Base-by-base conservation (phyloP, 2,113 vertebrate genomes). In the Dipodomys spectabilis region DNA sequence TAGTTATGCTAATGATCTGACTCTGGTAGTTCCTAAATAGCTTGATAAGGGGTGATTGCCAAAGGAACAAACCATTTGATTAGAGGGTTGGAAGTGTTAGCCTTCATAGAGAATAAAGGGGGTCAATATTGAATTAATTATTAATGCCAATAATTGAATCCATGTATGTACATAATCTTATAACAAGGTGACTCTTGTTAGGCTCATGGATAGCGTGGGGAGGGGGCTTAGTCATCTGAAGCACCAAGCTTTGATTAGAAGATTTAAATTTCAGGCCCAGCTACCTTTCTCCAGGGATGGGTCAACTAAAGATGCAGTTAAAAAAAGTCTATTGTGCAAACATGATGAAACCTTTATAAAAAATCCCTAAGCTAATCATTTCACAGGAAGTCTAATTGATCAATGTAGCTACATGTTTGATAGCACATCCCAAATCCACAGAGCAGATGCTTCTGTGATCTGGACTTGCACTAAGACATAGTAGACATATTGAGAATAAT, bases 251-350 rank as follows among this genome's bases (percentile, higher is more conserved):
- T 39, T 71, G 4, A 16, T 53, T 18, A 60, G n/a, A 78, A 72
- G 5, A 9, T 72, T 32, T 23, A 9, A 49, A 32, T 11, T 64
- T 78, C 35, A 30, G 15, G 6, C 19, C 9, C 1, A 62, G 68
- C 0, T 7, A 1, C 0, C 1, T 62, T 71, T 23, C 53, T 2
- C 0, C 11, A 4, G 8, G 2, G 10, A 65, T 49, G 11, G 5
- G 1, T 16, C 1, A 68, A 25, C 12, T 83, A 27, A 9, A 81
- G 39, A 35, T 28, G 39, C 8, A 82, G 20, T 32, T 67, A 27
- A 67, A 49, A 49, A 49, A 32, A 28, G 28, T 32, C 30, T 10
- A 18, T 27, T 10, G 53, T 64, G 6, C 5, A 8, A 49, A 6
- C 6, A 4, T 13, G 18, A 53, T 30, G 18, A 49, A 62, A 7